Conservation (phyloP, 2,113 vertebrate genomes). For the Vombatus ursinus region DNA sequence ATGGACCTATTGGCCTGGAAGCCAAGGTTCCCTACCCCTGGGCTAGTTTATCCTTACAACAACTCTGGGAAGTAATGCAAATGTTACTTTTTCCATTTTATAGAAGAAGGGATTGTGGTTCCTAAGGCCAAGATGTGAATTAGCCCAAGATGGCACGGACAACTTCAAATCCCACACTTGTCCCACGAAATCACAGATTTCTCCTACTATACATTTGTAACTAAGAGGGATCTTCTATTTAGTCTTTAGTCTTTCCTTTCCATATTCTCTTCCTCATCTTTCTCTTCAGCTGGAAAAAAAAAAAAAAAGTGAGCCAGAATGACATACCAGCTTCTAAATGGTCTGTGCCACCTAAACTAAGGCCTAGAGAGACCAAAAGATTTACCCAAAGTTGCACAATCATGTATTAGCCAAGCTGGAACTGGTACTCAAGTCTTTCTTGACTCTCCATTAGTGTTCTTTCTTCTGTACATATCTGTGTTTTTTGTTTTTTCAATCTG, state of each 20-base stretch:
- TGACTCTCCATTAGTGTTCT: too few species aligned
- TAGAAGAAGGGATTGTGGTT: not conserved
- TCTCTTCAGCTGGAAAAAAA: too few species aligned
- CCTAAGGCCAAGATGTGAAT: not conserved
- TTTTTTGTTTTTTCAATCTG: too few species aligned
- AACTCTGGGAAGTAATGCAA: not conserved
- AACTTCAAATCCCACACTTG: not conserved
- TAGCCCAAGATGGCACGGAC: not conserved
- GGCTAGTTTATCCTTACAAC: not conserved
- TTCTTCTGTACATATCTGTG: too few species aligned
- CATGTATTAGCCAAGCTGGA: not conserved
- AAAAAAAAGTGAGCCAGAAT: not conserved
- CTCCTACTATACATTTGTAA: not conserved
- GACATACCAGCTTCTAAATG: constrained; percentile 37
- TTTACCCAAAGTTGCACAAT: not conserved
- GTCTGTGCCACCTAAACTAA: not conserved
- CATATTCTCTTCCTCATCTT: too few species aligned
- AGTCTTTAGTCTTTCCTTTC: not conserved
- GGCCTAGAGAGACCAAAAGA: not conserved
- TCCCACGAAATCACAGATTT: not conserved
- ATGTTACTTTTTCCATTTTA: not conserved
- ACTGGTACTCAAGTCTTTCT: not conserved
- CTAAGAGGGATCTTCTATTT: not conserved
- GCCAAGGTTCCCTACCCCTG: too few species aligned
- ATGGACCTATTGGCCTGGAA: not conserved